Conservation (phyloP, 2,797 vertebrate genomes). For the Huso huso region DNA sequence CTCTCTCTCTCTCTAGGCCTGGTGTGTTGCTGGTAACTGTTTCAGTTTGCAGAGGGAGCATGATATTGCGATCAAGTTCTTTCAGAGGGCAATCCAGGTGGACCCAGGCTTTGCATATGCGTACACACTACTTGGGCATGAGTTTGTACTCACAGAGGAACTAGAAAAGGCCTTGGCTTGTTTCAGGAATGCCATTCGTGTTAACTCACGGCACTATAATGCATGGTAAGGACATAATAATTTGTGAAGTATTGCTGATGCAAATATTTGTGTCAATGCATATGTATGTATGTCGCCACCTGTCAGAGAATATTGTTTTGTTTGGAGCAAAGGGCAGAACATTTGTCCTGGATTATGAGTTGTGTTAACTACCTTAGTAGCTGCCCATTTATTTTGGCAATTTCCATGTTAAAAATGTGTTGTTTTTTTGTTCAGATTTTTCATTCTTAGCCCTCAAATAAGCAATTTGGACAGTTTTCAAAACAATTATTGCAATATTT, state of each 20-base stretch:
- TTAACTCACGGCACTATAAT: slow-evolving; percentile 92
- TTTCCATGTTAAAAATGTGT: too few relatives aligned
- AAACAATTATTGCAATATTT: too few relatives aligned
- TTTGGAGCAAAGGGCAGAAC: too few relatives aligned
- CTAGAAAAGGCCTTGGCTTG: slow-evolving; percentile 91
- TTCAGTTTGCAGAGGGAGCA: slow-evolving; percentile 96
- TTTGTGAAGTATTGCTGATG: background rate
- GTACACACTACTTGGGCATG: slow-evolving; percentile 89
- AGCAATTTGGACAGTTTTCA: too few relatives aligned
- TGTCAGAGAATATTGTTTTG: too few relatives aligned
- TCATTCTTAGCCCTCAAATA: too few relatives aligned
- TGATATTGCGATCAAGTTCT: slow-evolving; percentile 97
- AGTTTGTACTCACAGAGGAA: slow-evolving; percentile 92
- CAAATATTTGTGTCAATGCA: background rate
- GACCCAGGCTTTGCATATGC: slow-evolving; percentile 94
- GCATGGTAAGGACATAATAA: slow-evolving; percentile 68
- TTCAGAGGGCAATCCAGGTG: slow-evolving; percentile 95
- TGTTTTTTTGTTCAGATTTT: too few relatives aligned
- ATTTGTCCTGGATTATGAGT: too few relatives aligned
- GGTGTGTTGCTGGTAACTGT: slow-evolving; percentile 96
- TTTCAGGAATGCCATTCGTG: slow-evolving; percentile 90
- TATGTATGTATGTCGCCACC: background rate
- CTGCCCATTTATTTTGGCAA: too few relatives aligned
- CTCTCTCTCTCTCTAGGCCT: slow-evolving; percentile 59
- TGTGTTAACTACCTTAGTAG: too few relatives aligned